A percentile compares a stretch with the other conserved stretches of the same genome.
phyloP scores from a whole-genome alignment of 1,140 invertebrate species.

The Harpegnathos saltator region DNA sequence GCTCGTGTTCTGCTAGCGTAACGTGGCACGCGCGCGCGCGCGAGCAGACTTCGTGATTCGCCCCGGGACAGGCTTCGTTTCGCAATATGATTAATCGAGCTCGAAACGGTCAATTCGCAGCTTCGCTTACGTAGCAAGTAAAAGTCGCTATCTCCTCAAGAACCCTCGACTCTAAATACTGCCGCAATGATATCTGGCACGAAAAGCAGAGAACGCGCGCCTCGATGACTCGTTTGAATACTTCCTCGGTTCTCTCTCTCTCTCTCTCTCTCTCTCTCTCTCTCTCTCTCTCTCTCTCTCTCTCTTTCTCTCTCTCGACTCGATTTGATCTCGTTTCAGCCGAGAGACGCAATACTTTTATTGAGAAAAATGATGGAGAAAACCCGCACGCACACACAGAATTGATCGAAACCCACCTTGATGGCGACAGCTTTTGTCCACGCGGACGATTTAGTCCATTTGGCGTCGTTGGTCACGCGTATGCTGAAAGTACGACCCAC shows the following conservation, averaged over 20 bases:
- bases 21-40: too few species aligned
- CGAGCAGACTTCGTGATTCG: not conserved
- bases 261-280: too few species aligned
- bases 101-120: not conserved
- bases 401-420: slow-evolving; percentile 84
- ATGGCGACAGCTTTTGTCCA: slow-evolving; percentile 96
- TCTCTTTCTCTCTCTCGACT: too few species aligned
- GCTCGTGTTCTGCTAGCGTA: too few species aligned
- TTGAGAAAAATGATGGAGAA: not conserved
- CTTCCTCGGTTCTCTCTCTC: not conserved
- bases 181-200: not conserved
- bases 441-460: slow-evolving; percentile 91
- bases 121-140: not conserved
- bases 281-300: too few species aligned
- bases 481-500: slow-evolving; percentile 92
- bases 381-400: not conserved
- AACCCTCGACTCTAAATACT: not conserved
- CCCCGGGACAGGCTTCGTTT: not conserved
- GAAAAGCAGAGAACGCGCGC: not conserved
- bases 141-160: not conserved
- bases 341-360: not conserved
- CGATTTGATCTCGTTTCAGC: not conserved
- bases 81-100: slow-evolving; percentile 3
- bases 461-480: slow-evolving; percentile 94
- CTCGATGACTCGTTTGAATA: not conserved